These are phyloP conservation scores for Pseudopleuronectes americanus DNA, from an alignment of 2,797 vertebrate species.

Conservation along the genomic window DNA sequence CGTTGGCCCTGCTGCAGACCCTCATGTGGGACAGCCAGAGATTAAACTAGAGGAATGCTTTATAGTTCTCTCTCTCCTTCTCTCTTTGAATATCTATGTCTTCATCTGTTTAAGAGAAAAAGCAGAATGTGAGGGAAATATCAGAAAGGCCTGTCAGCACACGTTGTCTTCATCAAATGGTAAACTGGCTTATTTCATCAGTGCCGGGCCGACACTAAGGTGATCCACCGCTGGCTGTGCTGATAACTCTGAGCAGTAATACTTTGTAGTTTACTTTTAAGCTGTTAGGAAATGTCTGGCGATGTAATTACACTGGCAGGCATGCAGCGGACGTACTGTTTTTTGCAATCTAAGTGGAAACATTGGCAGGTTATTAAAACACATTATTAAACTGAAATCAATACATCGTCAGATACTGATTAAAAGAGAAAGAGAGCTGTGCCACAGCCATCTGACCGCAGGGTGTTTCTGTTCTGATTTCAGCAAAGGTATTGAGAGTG, in stretches of 20 bases:
- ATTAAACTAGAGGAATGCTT: constrained; percentile 64
- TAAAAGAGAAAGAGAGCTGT: constrained; percentile 27
- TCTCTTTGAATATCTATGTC: constrained; percentile 36
- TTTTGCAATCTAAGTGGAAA: constrained; percentile 43
- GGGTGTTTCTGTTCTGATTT: constrained; percentile 19
- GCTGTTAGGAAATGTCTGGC: constrained; percentile 63
- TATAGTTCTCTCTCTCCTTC: constrained; percentile 20
- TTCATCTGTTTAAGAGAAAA: constrained; percentile 48
- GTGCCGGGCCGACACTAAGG: constrained; percentile 38
- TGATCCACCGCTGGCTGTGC: constrained; percentile 23
- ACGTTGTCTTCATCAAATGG: constrained; percentile 32
- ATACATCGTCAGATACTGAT: constrained; percentile 14
- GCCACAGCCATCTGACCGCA: constrained; percentile 13
- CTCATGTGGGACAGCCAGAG: constrained; percentile 42
- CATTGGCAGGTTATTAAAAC: constrained; percentile 34
- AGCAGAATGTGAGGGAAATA: constrained; percentile 31
- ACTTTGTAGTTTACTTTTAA: constrained; percentile 54
- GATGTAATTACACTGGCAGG: constrained; percentile 69
- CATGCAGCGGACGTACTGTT: constrained; percentile 62
- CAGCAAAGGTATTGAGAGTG: constrained; percentile 9
- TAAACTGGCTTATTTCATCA: constrained; percentile 30
- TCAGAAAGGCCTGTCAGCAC: constrained; percentile 51
- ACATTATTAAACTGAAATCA: constrained; percentile 31
- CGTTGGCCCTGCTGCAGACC: constrained; percentile 55
- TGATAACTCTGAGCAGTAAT: constrained; percentile 42